phyloP scores from a whole-genome alignment of 2,888 invertebrate genomes.

The Temnothorax rugatulus region DNA sequence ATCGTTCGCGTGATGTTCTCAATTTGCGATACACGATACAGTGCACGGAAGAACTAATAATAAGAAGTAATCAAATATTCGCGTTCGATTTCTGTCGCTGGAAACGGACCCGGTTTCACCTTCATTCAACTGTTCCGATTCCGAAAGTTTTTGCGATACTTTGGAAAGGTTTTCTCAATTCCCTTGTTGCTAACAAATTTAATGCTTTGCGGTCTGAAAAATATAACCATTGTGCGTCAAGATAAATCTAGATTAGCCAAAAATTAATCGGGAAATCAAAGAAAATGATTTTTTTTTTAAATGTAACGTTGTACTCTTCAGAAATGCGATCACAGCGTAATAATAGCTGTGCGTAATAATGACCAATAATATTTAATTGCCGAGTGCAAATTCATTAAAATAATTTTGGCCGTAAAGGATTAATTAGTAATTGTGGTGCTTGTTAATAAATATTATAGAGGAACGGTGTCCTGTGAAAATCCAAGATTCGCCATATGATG shows the following conservation, averaged over 20 bases:
- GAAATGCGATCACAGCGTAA: background rate
- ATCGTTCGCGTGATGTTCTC: background rate
- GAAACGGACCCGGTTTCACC: slow-evolving; percentile 21
- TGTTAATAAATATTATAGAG: slow-evolving; percentile 40
- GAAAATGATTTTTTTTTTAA: background rate
- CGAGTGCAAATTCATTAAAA: slow-evolving; percentile 4
- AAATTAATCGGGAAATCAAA: background rate
- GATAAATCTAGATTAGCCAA: background rate
- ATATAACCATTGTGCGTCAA: background rate
- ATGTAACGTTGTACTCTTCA: background rate
- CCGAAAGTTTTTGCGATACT: background rate
- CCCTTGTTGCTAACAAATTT: slow-evolving; percentile 1
- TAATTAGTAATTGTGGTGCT: slow-evolving; percentile 17
- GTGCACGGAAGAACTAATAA: slow-evolving; percentile 23
- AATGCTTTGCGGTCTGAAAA: slow-evolving; percentile 32
- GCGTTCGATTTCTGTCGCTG: slow-evolving; percentile 22
- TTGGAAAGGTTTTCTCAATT: slow-evolving; percentile 14
- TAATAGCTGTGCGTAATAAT: slow-evolving; percentile 16
- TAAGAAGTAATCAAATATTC: background rate
- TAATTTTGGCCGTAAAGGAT: slow-evolving; percentile 27
- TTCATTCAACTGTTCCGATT: background rate
- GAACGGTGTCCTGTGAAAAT: background rate
- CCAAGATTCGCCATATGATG: background rate
- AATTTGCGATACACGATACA: background rate
- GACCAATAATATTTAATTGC: background rate